phyloP scores from a whole-genome alignment of 2,888 invertebrate genomes.

The Orthosia incerta region DNA sequence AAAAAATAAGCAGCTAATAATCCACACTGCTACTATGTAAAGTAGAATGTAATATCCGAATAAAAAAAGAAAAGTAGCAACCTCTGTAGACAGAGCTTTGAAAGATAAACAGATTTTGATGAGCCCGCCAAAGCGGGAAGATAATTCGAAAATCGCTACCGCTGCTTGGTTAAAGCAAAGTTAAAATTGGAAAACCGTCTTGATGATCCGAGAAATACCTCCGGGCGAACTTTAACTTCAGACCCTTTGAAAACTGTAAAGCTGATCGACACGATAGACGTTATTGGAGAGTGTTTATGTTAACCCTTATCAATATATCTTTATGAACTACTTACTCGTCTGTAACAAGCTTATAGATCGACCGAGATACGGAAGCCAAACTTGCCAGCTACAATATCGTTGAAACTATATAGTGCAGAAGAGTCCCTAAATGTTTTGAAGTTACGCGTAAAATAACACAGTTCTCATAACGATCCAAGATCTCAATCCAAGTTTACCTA shows the following conservation, averaged over 20 bases:
- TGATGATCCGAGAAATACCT: slow-evolving; percentile 88
- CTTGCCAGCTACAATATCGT: slow-evolving; percentile 27
- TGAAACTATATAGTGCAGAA: not conserved
- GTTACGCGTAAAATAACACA: not conserved
- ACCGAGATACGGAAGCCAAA: slow-evolving; percentile 47
- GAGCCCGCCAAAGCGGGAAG: slow-evolving; percentile 83
- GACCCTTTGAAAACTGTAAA: slow-evolving; percentile 86
- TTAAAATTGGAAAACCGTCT: slow-evolving; percentile 88
- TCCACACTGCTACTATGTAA: slow-evolving; percentile 33
- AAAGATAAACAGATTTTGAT: slow-evolving; percentile 84
- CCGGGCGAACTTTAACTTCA: slow-evolving; percentile 82
- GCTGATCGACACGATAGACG: slow-evolving; percentile 82
- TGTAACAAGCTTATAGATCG: slow-evolving; percentile 68
- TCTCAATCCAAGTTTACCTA: slow-evolving; percentile 76
- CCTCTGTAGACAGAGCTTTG: slow-evolving; percentile 71
- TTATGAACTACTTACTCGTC: slow-evolving; percentile 68
- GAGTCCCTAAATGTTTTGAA: slow-evolving; percentile 9
- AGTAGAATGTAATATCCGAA: slow-evolving; percentile 63
- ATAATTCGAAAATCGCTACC: slow-evolving; percentile 86
- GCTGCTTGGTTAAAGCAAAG: slow-evolving; percentile 80
- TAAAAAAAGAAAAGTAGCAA: slow-evolving; percentile 64
- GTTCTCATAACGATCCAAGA: slow-evolving; percentile 55
- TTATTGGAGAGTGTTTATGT: slow-evolving; percentile 81
- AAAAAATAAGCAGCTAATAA: slow-evolving; percentile 46
- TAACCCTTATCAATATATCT: slow-evolving; percentile 82